Evolutionary conservation across 2,888 invertebrate species (phyloP), one percentile per base, ranked within the genome.

Genomic region (Petrophora chlorosata): DNA sequence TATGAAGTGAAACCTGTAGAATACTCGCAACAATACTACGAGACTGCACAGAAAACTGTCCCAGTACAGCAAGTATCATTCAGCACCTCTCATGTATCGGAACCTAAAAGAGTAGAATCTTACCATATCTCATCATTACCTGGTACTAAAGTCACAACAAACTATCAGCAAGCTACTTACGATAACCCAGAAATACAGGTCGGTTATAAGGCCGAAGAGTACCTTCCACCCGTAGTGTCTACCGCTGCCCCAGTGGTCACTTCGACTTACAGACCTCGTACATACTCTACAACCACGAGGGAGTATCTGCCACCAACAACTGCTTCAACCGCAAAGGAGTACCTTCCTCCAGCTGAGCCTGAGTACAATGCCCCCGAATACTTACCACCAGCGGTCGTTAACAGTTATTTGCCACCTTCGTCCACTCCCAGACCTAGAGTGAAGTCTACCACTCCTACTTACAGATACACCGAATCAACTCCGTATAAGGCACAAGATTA

Each of bases 121-220:
- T 60, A 77, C 17, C 80, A 85, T 46, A 67, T 81, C 12, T 79
- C 85, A 14, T 67, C 75, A 0, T 72, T 70, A 56, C 82, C 85
- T 14, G 76, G 73, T 32, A 68, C 72, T 2, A 78, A 70, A 39
- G 61, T 66, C 1, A 70, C 69, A 8, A 74, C 73, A 3, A 76
- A 73, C 49, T 85, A 79, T 48, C 77, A 80, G 33, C 81, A 82
- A 64, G 71, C 71, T 9, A 63, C 65, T 34, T 84, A 83, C 42
- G 76, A 85, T 56, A 65, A 77, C 1, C 86, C 89, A 19, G 85
- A 90, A 65, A 81, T 89, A 43, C 87, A 88, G 64, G 72, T 76
- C 7, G 80, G 64, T 7, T 85, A 87, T 54, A 83, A 82, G 56
- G 73, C 78, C 10, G 85, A 87, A 64, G 86, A 88, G 62, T 90